These are phyloP conservation scores for Periophthalmus magnuspinnatus DNA, from an alignment of 2,797 vertebrate species.

Conservation along the genomic window DNA sequence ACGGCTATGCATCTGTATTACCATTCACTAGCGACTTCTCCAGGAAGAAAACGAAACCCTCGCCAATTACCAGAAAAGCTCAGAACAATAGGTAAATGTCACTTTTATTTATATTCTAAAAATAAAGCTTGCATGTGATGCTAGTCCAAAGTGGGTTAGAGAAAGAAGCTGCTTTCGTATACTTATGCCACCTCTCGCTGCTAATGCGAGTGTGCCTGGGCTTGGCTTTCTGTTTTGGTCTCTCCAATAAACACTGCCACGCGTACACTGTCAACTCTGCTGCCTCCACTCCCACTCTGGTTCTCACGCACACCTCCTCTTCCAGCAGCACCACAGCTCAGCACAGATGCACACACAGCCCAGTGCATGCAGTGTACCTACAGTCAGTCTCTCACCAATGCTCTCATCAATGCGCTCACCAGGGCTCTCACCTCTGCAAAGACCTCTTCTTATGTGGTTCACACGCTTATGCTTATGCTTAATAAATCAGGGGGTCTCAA, in stretches of 20 bases:
- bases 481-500: conserved; percentile 13
- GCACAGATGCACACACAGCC: conserved; percentile 6
- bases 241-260: conserved; percentile 89
- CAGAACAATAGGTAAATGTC: conserved; percentile 91
- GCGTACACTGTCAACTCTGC: conserved; percentile 87
- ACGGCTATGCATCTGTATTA: conserved; percentile 96
- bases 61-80: conserved; percentile 89
- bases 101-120: conserved; percentile 6
- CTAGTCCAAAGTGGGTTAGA: background rate
- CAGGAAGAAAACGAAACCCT: conserved; percentile 94
- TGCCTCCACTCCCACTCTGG: conserved; percentile 44
- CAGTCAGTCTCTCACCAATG: conserved; percentile 12
- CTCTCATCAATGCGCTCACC: background rate
- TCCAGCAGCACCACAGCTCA: background rate
- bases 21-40: conserved; percentile 93
- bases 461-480: conserved; percentile 18
- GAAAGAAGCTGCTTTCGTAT: conserved; percentile 44
- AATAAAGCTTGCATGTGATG: background rate
- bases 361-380: conserved; percentile 14
- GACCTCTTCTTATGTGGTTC: conserved; percentile 33
- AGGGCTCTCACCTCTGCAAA: conserved; percentile 11
- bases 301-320: conserved; percentile 19
- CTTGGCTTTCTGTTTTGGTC: conserved; percentile 88
- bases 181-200: conserved; percentile 28
- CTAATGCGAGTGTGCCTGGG: conserved; percentile 67